phyloP scores from a whole-genome alignment of 2,888 invertebrate genomes.

The Hypena proboscidalis region DNA sequence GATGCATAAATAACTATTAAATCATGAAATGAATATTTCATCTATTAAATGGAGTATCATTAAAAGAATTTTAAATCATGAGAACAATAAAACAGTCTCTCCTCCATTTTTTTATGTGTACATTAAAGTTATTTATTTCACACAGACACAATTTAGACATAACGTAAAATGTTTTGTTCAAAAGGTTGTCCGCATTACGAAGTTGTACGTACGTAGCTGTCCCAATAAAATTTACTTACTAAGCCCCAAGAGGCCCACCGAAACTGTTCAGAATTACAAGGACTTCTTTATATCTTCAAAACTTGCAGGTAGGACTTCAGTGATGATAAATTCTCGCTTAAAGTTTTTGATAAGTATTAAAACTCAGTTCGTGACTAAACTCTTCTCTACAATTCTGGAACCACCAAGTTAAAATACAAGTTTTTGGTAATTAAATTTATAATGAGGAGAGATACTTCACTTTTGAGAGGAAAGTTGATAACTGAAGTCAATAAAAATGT shows the following conservation, averaged over 20 bases:
- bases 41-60: too few relatives aligned
- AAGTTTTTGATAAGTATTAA: conserved; percentile 21
- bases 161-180: too few relatives aligned
- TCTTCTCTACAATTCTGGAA: conserved; percentile 16
- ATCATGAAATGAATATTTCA: too few relatives aligned
- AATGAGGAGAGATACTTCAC: too few relatives aligned
- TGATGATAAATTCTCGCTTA: conserved; percentile 24
- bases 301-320: conserved; percentile 34
- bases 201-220: conserved; percentile 7
- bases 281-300: conserved; percentile 30
- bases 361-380: conserved; percentile 20
- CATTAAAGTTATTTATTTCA: conserved; percentile 16
- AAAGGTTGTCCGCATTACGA: conserved; percentile 9
- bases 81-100: too few relatives aligned
- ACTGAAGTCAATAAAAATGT: too few relatives aligned
- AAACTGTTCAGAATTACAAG: conserved; percentile 26
- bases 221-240: conserved; percentile 33
- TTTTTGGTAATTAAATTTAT: neutral
- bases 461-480: too few relatives aligned
- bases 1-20: too few relatives aligned
- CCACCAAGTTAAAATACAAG: conserved; percentile 13
- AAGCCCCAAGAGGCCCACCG: conserved; percentile 22
- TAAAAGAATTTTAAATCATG: too few relatives aligned
- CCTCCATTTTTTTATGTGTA: conserved; percentile 9
- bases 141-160: conserved; percentile 12